A percentile compares a stretch with the other conserved stretches of the same genome.
Evolutionary conservation across 2,113 vertebrate species (phyloP).

Genomic region (Gavia stellata): DNA sequence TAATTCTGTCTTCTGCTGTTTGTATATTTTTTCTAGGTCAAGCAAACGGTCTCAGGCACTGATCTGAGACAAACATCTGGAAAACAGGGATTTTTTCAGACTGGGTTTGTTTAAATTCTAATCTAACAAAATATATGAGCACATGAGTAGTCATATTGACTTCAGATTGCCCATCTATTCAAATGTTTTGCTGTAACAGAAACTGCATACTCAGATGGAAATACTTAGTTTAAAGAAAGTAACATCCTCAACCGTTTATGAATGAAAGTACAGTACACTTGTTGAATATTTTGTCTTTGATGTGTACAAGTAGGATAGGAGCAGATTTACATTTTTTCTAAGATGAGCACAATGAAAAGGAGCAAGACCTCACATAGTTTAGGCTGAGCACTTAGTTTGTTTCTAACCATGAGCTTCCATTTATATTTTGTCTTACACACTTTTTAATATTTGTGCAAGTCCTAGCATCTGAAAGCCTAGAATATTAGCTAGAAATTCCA

Average conservation of each 20-base stretch:
- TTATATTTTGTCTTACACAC: background rate
- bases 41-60: background rate
- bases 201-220: background rate
- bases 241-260: background rate
- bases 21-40: background rate
- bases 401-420: background rate
- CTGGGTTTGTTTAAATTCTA: background rate
- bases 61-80: background rate
- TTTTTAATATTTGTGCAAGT: background rate
- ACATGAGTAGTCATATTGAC: background rate
- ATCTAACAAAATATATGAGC: background rate
- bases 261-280: background rate
- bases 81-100: fast-evolving
- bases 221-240: background rate
- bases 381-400: background rate
- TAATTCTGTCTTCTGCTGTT: background rate
- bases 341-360: background rate
- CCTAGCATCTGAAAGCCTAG: background rate
- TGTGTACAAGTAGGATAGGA: background rate
- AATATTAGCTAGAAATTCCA: background rate
- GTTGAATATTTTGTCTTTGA: background rate
- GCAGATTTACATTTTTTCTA: background rate
- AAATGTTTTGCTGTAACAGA: background rate
- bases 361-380: background rate
- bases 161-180: background rate